Conservation (phyloP, 2,888 invertebrate genomes). For the Caenorhabditis sulstoni region DNA sequence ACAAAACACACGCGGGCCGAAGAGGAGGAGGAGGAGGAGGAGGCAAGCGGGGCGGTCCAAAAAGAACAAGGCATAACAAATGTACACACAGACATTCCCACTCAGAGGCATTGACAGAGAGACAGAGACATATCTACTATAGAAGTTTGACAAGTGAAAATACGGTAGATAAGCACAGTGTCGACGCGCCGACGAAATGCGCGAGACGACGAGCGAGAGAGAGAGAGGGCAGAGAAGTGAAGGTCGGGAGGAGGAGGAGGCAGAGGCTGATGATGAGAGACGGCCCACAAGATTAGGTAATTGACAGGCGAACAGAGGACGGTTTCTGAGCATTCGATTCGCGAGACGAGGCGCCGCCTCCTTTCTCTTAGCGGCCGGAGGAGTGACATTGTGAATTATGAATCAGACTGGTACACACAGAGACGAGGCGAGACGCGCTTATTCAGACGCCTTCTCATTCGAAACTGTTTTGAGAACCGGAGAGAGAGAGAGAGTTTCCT, state of each 20-base stretch:
- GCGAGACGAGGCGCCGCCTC: neutral
- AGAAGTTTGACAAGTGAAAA: slow-evolving; percentile 60
- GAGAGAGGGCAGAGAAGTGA: slow-evolving; percentile 48
- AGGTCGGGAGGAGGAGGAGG: slow-evolving; percentile 46
- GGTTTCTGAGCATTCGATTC: too few species aligned
- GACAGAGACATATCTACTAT: slow-evolving; percentile 48
- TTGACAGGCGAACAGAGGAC: slow-evolving; percentile 12
- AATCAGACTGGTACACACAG: slow-evolving; percentile 32
- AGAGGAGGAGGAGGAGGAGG: too few species aligned
- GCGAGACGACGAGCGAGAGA: slow-evolving; percentile 28
- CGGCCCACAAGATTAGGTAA: slow-evolving; percentile 44
- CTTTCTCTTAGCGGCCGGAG: slow-evolving; percentile 24
- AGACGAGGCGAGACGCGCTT: slow-evolving; percentile 12
- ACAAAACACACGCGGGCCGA: slow-evolving; percentile 48
- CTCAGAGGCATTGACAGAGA: neutral
- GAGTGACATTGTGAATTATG: slow-evolving; percentile 54
- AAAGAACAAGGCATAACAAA: slow-evolving; percentile 57
- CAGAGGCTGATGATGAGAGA: slow-evolving; percentile 47
- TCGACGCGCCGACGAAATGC: slow-evolving; percentile 43
- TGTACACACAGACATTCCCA: slow-evolving; percentile 46
- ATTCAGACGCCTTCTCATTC: neutral
- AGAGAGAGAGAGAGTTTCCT: too few species aligned
- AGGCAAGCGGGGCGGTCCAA: slow-evolving; percentile 47
- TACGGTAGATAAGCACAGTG: slow-evolving; percentile 56
- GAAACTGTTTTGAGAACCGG: too few species aligned